Evolutionary conservation across 2,113 vertebrate genomes (phyloP).

Genomic region (Varanus komodoensis): DNA sequence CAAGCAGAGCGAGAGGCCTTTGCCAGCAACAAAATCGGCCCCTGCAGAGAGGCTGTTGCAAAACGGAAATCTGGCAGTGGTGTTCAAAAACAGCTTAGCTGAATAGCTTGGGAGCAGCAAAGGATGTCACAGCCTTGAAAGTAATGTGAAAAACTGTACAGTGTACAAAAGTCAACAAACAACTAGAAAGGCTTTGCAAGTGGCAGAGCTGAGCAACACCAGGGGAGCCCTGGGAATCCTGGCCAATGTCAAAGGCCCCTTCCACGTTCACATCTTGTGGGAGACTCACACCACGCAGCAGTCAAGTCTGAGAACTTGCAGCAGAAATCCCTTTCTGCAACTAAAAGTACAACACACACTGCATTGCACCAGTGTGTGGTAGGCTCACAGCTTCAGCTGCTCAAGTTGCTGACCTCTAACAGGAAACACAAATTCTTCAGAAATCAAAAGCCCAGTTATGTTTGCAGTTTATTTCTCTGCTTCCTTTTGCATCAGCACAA

Average conservation of each 20-base stretch:
- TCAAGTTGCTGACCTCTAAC: neutral
- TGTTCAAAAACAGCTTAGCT: neutral
- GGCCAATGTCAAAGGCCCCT: neutral
- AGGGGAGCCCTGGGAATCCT: neutral
- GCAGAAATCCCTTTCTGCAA: neutral
- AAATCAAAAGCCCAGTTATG: neutral
- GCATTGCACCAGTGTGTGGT: neutral
- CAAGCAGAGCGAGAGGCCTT: conserved; percentile 61
- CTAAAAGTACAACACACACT: neutral
- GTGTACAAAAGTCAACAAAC: neutral
- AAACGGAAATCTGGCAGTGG: conserved; percentile 58
- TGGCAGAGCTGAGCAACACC: neutral
- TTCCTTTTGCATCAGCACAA: neutral
- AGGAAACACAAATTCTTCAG: neutral
- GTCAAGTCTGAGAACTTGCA: neutral
- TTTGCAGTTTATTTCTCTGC: neutral
- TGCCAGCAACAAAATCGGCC: conserved; percentile 47
- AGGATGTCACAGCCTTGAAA: neutral
- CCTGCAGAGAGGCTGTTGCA: conserved; percentile 53
- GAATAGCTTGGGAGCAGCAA: neutral
- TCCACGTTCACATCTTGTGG: neutral
- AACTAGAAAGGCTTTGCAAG: neutral
- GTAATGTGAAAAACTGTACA: neutral
- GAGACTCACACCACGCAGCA: neutral
- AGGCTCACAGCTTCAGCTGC: neutral